Evolutionary conservation across 2,797 vertebrate species (phyloP).

Genomic region (Mus caroli): DNA sequence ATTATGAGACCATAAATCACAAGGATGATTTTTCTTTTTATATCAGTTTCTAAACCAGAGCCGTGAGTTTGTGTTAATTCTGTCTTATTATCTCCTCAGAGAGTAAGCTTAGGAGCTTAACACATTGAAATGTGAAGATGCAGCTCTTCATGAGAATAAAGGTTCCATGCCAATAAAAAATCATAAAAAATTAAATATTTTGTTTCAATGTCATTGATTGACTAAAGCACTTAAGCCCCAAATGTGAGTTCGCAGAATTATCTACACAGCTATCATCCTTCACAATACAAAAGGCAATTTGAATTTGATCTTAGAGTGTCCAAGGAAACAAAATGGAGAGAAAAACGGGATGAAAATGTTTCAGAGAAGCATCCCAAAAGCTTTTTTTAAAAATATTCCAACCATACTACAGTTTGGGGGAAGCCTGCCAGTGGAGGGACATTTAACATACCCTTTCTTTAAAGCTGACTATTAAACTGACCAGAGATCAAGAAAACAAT

Average conservation of each 20-base stretch:
- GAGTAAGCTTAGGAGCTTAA: constrained; percentile 68
- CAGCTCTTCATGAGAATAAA: constrained; percentile 66
- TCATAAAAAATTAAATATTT: constrained; percentile 76
- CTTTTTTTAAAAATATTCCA: constrained; percentile 66
- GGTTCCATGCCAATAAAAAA: constrained; percentile 65
- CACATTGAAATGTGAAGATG: constrained; percentile 17
- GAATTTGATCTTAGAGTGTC: constrained; percentile 70
- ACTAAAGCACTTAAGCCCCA: constrained; percentile 75
- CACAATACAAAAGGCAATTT: constrained; percentile 76
- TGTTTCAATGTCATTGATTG: constrained; percentile 69
- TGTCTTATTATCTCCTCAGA: constrained; percentile 66
- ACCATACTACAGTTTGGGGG: constrained; percentile 36
- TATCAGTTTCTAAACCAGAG: constrained; percentile 35
- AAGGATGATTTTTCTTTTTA: constrained; percentile 68
- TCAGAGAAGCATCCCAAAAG: neutral
- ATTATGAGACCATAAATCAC: constrained; percentile 55
- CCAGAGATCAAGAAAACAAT: constrained; percentile 64
- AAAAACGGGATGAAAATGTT: neutral
- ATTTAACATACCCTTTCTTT: constrained; percentile 43
- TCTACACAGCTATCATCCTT: constrained; percentile 65
- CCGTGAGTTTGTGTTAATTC: constrained; percentile 57
- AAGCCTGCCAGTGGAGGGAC: constrained; percentile 59
- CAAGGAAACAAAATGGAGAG: constrained; percentile 71
- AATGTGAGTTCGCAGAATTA: constrained; percentile 75
- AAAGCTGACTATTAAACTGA: constrained; percentile 68